These are phyloP conservation scores for Hydropotes inermis DNA, from an alignment of 2,113 vertebrate genomes.

Conservation along the genomic window DNA sequence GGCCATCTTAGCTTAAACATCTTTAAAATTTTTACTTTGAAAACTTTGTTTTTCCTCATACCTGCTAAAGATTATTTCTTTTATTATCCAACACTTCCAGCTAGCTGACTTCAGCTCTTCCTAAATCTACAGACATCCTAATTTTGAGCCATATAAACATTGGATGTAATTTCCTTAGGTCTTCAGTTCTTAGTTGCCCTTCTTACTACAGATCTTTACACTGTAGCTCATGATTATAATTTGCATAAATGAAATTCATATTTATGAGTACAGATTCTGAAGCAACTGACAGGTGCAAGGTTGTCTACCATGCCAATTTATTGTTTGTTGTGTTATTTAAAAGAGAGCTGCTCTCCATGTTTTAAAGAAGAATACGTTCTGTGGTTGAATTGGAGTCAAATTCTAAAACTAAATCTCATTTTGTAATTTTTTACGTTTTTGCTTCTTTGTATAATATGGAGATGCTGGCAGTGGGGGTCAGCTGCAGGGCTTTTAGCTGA, in stretches of 20 bases:
- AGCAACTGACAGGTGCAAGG: constrained; percentile 79
- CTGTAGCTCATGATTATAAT: constrained; percentile 75
- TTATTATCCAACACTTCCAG: constrained; percentile 55
- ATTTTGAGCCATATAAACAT: constrained; percentile 69
- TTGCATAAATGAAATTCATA: constrained; percentile 81
- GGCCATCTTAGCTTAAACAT: constrained; percentile 35
- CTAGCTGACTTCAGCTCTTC: constrained; percentile 57
- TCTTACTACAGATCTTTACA: constrained; percentile 71
- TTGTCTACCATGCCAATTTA: constrained; percentile 76
- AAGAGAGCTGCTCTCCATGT: constrained; percentile 65
- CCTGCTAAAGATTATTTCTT: constrained; percentile 44
- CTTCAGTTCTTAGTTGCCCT: constrained; percentile 72
- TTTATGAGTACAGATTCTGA: constrained; percentile 79
- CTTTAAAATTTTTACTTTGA: constrained; percentile 36
- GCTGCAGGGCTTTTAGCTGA: not conserved
- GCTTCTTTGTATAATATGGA: constrained; percentile 45
- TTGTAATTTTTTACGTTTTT: constrained; percentile 34
- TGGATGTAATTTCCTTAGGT: constrained; percentile 71
- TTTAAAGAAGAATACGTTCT: constrained; percentile 64
- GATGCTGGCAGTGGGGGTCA: not conserved
- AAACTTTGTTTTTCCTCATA: constrained; percentile 57
- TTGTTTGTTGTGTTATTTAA: constrained; percentile 74
- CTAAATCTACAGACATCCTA: constrained; percentile 60
- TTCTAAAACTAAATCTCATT: constrained; percentile 47
- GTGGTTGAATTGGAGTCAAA: constrained; percentile 67